Evolutionary conservation across 2,797 vertebrate genomes (phyloP).

Genomic region (Hylomyscus alleni): DNA sequence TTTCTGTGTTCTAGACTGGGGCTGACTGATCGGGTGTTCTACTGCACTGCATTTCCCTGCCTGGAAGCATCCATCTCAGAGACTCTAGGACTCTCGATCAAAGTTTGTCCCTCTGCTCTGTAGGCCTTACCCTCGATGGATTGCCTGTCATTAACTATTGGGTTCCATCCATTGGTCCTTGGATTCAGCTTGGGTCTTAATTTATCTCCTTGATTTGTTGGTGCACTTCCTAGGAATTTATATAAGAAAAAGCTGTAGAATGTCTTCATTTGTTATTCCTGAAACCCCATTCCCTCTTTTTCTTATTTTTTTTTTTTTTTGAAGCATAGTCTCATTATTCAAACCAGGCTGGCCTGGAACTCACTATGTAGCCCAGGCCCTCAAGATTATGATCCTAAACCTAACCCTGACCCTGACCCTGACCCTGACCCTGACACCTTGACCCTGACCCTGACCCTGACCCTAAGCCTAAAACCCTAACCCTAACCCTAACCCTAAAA

Average conservation of each 20-base stretch:
- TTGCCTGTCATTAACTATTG: background rate
- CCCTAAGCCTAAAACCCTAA: too few species aligned
- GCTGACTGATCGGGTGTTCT: background rate
- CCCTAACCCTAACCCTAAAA: too few species aligned
- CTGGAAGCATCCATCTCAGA: background rate
- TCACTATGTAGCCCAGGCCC: background rate
- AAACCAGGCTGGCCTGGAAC: background rate
- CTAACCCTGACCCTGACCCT: too few species aligned
- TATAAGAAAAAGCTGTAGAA: background rate
- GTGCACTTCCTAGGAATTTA: slow-evolving; percentile 18
- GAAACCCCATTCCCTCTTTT: background rate
- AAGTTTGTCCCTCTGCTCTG: too few species aligned
- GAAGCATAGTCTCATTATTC: background rate
- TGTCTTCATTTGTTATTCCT: background rate
- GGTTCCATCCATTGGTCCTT: background rate
- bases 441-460: too few species aligned
- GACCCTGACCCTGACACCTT: too few species aligned
- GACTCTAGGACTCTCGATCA: background rate
- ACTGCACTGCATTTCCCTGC: background rate
- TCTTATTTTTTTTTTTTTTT: background rate
- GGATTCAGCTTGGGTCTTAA: background rate
- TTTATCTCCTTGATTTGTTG: background rate
- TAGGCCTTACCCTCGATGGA: background rate
- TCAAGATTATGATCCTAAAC: background rate
- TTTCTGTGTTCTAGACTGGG: background rate